Evolutionary conservation across 2,797 vertebrate species (phyloP).

Genomic region (Gymnothorax javanicus): DNA sequence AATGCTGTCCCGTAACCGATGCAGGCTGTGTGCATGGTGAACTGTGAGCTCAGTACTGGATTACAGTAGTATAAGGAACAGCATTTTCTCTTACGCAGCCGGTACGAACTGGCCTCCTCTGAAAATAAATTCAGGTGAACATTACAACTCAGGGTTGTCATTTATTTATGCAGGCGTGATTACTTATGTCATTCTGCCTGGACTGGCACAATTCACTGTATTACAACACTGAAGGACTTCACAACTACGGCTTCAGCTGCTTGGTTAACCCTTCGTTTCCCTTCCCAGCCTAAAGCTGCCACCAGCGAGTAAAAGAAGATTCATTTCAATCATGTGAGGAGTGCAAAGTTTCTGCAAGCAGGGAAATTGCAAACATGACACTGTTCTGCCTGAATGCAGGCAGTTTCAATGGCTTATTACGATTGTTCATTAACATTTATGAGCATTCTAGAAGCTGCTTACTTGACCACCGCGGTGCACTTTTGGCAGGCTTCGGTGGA

Average conservation of each 20-base stretch:
- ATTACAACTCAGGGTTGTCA: background rate
- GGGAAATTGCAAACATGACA: background rate
- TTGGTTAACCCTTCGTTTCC: background rate
- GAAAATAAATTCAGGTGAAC: background rate
- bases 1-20: background rate
- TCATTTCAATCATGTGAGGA: background rate
- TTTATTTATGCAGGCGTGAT: constrained; percentile 13
- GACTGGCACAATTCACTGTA: background rate
- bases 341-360: background rate
- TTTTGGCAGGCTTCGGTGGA: background rate
- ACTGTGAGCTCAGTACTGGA: background rate
- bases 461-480: background rate
- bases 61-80: background rate
- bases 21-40: background rate
- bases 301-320: background rate
- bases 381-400: background rate
- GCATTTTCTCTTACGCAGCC: background rate
- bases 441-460: background rate
- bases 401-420: background rate
- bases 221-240: constrained; percentile 23
- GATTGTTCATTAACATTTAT: background rate
- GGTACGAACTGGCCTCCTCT: background rate
- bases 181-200: background rate
- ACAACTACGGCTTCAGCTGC: background rate
- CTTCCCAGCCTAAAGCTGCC: background rate